A percentile compares a stretch with the other conserved stretches of the same genome.
phyloP scores from a whole-genome alignment of 2,113 vertebrate genomes.

The Poeciliopsis retropinna region DNA sequence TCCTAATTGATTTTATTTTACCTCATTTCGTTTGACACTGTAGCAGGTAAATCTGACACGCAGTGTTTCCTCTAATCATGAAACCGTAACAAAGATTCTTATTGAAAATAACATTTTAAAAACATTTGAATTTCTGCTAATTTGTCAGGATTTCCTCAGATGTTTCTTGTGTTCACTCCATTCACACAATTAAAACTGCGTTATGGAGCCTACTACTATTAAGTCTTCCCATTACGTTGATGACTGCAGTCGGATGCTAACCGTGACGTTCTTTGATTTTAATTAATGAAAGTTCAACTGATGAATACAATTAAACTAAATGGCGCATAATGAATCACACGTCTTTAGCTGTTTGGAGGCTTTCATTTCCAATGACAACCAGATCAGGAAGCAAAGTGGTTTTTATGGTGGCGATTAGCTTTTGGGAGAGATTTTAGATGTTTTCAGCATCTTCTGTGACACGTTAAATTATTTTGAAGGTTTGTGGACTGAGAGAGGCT shows the following conservation, averaged over 20 bases:
- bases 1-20: constrained; percentile 59
- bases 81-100: not conserved
- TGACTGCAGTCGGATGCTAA: constrained; percentile 7
- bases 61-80: constrained; percentile 29
- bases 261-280: constrained; percentile 22
- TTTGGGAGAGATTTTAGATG: not conserved
- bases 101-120: not conserved
- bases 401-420: constrained; percentile 3
- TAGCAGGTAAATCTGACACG: constrained; percentile 22
- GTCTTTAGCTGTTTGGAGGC: constrained; percentile 2
- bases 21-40: constrained; percentile 8
- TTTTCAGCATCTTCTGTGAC: not conserved
- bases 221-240: not conserved
- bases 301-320: constrained; percentile 5
- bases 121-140: not conserved
- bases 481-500: too few relatives aligned
- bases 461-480: not conserved
- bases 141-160: not conserved
- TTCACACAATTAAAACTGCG: not conserved
- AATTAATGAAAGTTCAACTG: constrained; percentile 35
- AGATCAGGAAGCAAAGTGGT: not conserved
- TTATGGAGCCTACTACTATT: not conserved
- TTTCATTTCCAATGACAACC: constrained; percentile 32
- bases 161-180: not conserved
- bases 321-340: constrained; percentile 8